These are phyloP conservation scores for Cyprinodon tularosa DNA, from an alignment of 2,113 vertebrate genomes.

Conservation along the genomic window DNA sequence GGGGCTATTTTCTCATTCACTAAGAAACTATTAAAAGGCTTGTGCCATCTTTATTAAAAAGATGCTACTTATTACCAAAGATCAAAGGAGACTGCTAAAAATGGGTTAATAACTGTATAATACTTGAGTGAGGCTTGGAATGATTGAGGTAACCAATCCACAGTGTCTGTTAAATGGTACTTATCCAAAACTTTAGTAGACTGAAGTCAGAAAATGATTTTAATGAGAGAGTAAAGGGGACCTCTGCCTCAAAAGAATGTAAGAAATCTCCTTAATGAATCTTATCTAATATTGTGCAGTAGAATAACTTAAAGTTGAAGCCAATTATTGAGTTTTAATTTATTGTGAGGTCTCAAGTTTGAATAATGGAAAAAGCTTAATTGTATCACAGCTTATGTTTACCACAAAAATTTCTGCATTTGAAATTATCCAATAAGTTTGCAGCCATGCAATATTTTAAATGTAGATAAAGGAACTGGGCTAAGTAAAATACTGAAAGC, in stretches of 20 bases:
- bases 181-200: neutral
- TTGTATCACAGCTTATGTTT: no score
- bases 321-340: neutral
- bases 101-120: neutral
- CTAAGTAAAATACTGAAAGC: neutral
- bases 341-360: neutral
- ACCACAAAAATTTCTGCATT: neutral
- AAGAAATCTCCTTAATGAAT: neutral
- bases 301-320: neutral
- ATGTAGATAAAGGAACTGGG: neutral
- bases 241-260: neutral
- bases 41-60: no score
- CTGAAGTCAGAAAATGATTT: neutral
- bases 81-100: neutral
- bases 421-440: neutral
- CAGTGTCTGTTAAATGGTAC: neutral
- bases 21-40: neutral
- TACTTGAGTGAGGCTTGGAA: neutral
- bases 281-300: neutral
- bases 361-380: no score
- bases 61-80: neutral
- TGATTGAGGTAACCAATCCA: neutral
- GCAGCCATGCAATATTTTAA: neutral
- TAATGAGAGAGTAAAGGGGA: neutral
- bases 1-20: neutral